Base-by-base conservation (phyloP, 2,888 invertebrate genomes). In the Eulithis testata region DNA sequence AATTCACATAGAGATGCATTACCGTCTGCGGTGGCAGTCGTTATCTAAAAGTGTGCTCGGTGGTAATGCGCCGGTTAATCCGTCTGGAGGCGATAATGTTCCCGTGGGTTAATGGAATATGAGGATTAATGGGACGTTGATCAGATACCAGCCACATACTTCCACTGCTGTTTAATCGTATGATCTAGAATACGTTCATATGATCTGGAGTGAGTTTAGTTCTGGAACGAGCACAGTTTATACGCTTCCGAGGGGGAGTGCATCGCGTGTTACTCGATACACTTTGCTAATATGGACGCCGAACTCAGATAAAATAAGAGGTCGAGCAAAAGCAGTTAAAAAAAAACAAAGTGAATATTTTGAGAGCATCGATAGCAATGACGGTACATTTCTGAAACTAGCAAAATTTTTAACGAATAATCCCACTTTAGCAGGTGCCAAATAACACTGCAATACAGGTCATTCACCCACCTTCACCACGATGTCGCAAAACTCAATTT, bases 41-140 rank as follows among this genome's bases (percentile, higher is more conserved):
- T 65, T 63, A 67, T 59, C 61, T 58, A 52, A 53, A 60, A 56
- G 60, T 40, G 58, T 61, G 68, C 51, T 57, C 60, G 55, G 59
- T 58, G 58, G 40, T 64, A 64, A 64, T 60, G 64, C 59, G 64
- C 55, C 54, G 50, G 44, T 55, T 51, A 49, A 64, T 59, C 64
- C 64, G 60, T 43, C 65, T 60, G 60, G 3, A 40, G 58, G 66
- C 43, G 68, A 44, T 66, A 59, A 63, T 52, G 64, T 53, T 31
- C 51, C 54, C 58, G 40, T 21, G 21, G 27, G 11, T 31, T 55
- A 55, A 64, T 64, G 60, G 64, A 64, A 60, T 59, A 63, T 47
- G 36, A 56, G 31, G 27, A 58, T 47, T 58, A 63, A 63, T 63
- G 57, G 55, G n/a, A 40, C 31, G 11, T 45, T 45, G n/a, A 52